Base-by-base conservation (phyloP, 2,113 vertebrate species). In the Cromileptes altivelis region DNA sequence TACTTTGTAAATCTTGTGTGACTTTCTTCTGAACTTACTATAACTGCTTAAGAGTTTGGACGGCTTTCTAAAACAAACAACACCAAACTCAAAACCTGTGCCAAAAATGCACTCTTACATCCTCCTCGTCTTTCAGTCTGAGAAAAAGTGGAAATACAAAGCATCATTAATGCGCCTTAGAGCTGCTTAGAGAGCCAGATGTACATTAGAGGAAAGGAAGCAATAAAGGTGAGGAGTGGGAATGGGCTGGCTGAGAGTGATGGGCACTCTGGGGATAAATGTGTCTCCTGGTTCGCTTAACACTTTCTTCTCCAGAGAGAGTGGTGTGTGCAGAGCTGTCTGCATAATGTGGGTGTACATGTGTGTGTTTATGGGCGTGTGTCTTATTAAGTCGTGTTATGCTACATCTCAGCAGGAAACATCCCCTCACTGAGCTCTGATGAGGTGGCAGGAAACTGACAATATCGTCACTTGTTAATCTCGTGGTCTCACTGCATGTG, bases 301-400 rank as follows among this genome's bases (percentile, higher is more conserved):
- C 40, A 61, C 15, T 21, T 14, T 6, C 40, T 58, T 47, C 57
- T 69, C 56, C 7, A 82, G 68, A 78, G 72, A 45, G 57, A 61
- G 21, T 7, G 10, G 25, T 21, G 1, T 37, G 37, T 74, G 61
- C n/a, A 23, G 30, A 56, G 42, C 19, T 68, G 74, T 55, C 21
- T 23, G 30, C 4, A 8, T 23, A 5, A 69, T 23, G 50, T 27
- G 40, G 62, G 14, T 30, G 25, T 18, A 19, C 15, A n/a, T 55
- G 5, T 3, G 8, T 27, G 47, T 64, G 56, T 76, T 77, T 78
- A 49, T 17, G 19, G 49, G 57, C 2, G 52, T 52, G 53, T 27
- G 69, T 65, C 63, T 81, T 70, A 70, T 81, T 85, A 64, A 85
- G 8, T 47, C 63, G 21, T 80, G 67, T 84, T 78, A 13, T 25